These are phyloP conservation scores for Albula goreensis DNA, from an alignment of 2,113 vertebrate species.

Conservation along the genomic window DNA sequence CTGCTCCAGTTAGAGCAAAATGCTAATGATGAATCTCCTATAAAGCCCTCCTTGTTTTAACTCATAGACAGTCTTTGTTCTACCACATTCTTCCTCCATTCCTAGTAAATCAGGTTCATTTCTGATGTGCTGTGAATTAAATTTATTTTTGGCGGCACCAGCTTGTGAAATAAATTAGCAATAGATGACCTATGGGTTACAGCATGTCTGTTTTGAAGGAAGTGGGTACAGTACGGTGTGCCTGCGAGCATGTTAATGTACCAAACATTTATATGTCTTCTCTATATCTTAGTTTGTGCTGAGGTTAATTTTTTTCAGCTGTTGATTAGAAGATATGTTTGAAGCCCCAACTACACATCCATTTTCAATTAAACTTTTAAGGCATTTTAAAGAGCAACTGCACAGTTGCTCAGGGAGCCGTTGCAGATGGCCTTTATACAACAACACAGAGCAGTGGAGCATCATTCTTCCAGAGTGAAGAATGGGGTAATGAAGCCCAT, in stretches of 20 bases:
- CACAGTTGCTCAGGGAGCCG: background rate
- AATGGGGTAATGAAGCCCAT: background rate
- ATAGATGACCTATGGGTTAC: background rate
- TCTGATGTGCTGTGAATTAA: background rate
- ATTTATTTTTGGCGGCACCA: background rate
- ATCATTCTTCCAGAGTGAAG: background rate
- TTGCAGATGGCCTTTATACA: background rate
- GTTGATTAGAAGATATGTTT: too few species aligned
- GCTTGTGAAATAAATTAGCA: background rate
- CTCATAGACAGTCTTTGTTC: constrained; percentile 2
- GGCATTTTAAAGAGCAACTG: background rate
- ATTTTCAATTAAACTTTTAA: background rate
- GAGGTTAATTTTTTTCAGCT: too few species aligned
- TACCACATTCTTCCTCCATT: background rate
- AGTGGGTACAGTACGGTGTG: too few species aligned
- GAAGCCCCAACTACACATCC: too few species aligned
- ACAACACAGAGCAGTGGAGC: background rate
- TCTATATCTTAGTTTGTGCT: too few species aligned
- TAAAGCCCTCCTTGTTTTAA: background rate
- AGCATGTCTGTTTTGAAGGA: background rate
- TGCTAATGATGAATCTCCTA: background rate
- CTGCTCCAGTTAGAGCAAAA: background rate
- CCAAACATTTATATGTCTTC: too few species aligned
- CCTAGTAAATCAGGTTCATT: background rate
- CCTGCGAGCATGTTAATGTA: too few species aligned